Percentiles rank a stretch among this genome's conserved stretches.
phyloP scores from a whole-genome alignment of 2,888 invertebrate genomes.

The Drosophila histrio region DNA sequence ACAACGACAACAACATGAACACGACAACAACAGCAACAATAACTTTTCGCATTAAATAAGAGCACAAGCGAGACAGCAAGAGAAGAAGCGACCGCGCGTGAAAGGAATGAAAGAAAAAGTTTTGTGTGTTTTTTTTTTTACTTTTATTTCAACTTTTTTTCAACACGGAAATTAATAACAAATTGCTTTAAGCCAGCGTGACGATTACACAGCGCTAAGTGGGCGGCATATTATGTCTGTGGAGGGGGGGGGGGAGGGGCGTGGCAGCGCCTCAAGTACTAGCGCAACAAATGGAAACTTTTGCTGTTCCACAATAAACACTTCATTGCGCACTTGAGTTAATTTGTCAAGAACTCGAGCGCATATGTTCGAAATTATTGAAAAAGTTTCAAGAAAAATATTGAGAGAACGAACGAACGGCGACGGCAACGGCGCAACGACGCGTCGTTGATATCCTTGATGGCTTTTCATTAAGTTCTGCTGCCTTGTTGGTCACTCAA shows the following conservation, averaged over 20 bases:
- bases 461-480: constrained; percentile 68
- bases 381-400: constrained; percentile 65
- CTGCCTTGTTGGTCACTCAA: constrained; percentile 35
- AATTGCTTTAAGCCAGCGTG: constrained; percentile 74
- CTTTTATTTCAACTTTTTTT: constrained; percentile 64
- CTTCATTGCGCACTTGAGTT: constrained; percentile 80
- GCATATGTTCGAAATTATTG: constrained; percentile 72
- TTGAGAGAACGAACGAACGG: too few species aligned
- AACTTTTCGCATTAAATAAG: constrained; percentile 76
- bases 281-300: constrained; percentile 47
- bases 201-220: constrained; percentile 52
- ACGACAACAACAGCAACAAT: constrained; percentile 48
- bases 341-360: constrained; percentile 74
- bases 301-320: constrained; percentile 71
- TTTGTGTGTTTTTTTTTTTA: constrained; percentile 31
- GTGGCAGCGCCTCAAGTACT: constrained; percentile 23
- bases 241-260: background rate
- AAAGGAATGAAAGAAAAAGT: constrained; percentile 48
- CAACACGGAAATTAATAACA: constrained; percentile 77
- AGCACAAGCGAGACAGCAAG: constrained; percentile 36
- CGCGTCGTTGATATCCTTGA: constrained; percentile 42
- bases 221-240: constrained; percentile 3
- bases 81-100: constrained; percentile 3
- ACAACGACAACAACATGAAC: constrained; percentile 35
- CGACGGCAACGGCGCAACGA: too few species aligned